phyloP scores from a whole-genome alignment of 2,113 vertebrate genomes.

The Sebastes schlegelii region DNA sequence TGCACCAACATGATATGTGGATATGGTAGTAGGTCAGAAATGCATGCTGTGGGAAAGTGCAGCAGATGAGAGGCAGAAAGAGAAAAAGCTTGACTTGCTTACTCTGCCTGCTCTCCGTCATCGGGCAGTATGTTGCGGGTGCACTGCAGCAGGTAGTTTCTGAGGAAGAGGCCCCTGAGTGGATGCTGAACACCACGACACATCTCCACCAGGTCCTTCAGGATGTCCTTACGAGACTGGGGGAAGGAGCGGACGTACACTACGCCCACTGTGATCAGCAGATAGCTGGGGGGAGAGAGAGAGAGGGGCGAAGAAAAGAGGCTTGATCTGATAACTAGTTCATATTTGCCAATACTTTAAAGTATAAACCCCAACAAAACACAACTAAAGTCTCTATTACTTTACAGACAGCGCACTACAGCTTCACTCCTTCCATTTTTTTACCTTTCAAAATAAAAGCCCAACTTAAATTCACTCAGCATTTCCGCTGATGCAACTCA shows the following conservation, averaged over 20 bases:
- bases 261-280: constrained; percentile 97
- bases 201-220: constrained; percentile 99
- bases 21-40: too few relatives aligned
- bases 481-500: too few relatives aligned
- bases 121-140: constrained; percentile 98
- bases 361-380: background rate
- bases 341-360: background rate
- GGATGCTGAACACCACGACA: constrained; percentile 99
- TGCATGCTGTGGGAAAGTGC: too few relatives aligned
- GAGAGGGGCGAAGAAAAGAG: background rate
- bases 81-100: constrained; percentile 65
- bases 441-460: too few relatives aligned
- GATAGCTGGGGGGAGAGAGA: constrained; percentile 85
- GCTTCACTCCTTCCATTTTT: too few relatives aligned
- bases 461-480: too few relatives aligned
- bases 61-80: too few relatives aligned
- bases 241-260: constrained; percentile 99
- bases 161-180: constrained; percentile 94
- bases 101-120: constrained; percentile 96
- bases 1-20: too few relatives aligned
- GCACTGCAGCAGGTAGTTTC: constrained; percentile 98
- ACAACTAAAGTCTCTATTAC: background rate
- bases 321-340: background rate
- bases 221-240: constrained; percentile 98
- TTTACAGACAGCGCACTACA: too few relatives aligned